phyloP scores from a whole-genome alignment of 2,797 vertebrate genomes.

The Danionella dracula region DNA sequence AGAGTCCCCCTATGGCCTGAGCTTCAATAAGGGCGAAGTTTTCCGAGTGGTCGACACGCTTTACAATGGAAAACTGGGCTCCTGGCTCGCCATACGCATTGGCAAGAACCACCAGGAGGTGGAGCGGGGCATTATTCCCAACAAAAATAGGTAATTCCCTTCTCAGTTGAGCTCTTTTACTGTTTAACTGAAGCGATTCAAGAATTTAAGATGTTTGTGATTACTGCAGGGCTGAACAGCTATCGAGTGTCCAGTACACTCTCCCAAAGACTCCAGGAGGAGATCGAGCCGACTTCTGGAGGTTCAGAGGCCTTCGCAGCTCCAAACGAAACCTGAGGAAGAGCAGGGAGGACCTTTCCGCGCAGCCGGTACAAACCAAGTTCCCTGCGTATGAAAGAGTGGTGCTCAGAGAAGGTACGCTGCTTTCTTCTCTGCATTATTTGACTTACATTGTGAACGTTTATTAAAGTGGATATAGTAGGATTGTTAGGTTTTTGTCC shows the following conservation, averaged over 20 bases:
- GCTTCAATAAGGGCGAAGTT: conserved; percentile 82
- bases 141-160: conserved; percentile 94
- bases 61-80: conserved; percentile 89
- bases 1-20: conserved; percentile 81
- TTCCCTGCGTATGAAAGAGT: conserved; percentile 90
- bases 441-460: too few species aligned
- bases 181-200: too few species aligned
- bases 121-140: conserved; percentile 92
- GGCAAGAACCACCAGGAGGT: conserved; percentile 76
- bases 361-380: conserved; percentile 76
- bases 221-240: conserved; percentile 81
- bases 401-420: conserved; percentile 81
- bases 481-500: background rate
- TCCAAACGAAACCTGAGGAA: conserved; percentile 83
- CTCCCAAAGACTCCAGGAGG: conserved; percentile 71
- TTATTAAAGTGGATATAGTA: too few species aligned
- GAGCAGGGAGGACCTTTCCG: conserved; percentile 74
- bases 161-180: too few species aligned
- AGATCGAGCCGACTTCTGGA: conserved; percentile 90
- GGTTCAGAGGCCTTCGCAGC: conserved; percentile 81
- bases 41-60: conserved; percentile 90
- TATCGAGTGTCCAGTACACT: conserved; percentile 87
- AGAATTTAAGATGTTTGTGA: background rate
- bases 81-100: conserved; percentile 86
- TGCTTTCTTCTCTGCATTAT: conserved; percentile 46